Percentiles rank a stretch among this genome's conserved stretches.
Evolutionary conservation across 2,888 invertebrate genomes (phyloP).

Genomic region (Tricholauxania praeusta): DNA sequence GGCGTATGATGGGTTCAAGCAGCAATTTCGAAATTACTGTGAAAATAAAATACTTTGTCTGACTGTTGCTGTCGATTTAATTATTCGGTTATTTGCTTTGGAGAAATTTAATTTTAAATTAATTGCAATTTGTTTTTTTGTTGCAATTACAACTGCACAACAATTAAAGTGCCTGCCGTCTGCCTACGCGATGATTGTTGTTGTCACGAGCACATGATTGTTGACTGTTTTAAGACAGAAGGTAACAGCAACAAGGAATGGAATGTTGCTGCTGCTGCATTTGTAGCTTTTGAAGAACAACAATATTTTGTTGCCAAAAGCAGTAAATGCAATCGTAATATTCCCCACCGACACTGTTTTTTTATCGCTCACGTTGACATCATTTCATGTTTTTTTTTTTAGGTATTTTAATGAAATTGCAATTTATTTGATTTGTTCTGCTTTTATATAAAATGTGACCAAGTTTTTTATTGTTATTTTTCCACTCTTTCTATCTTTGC

Average conservation of each 20-base stretch:
- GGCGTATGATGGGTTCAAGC: too few species aligned
- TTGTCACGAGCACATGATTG: neutral
- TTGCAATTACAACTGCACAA: neutral
- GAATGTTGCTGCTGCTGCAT: too few species aligned
- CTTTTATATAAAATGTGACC: neutral
- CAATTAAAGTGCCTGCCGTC: neutral
- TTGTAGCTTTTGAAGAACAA: too few species aligned
- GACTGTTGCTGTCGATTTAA: too few species aligned
- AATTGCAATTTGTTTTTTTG: neutral
- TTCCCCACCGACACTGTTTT: neutral
- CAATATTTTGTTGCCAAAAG: neutral
- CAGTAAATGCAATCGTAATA: neutral
- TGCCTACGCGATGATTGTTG: neutral
- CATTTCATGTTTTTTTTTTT: too few species aligned
- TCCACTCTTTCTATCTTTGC: slow-evolving; percentile 14
- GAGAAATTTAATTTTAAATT: neutral
- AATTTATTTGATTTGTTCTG: slow-evolving; percentile 17
- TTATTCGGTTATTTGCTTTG: too few species aligned
- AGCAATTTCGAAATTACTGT: too few species aligned
- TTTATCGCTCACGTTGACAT: too few species aligned
- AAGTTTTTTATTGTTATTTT: slow-evolving; percentile 6
- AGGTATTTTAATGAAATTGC: slow-evolving; percentile 12
- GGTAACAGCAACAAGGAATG: neutral
- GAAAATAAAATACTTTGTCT: too few species aligned
- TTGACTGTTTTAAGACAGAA: neutral